Evolutionary conservation across 2,113 vertebrate species (phyloP).

Genomic region (Fulica atra): DNA sequence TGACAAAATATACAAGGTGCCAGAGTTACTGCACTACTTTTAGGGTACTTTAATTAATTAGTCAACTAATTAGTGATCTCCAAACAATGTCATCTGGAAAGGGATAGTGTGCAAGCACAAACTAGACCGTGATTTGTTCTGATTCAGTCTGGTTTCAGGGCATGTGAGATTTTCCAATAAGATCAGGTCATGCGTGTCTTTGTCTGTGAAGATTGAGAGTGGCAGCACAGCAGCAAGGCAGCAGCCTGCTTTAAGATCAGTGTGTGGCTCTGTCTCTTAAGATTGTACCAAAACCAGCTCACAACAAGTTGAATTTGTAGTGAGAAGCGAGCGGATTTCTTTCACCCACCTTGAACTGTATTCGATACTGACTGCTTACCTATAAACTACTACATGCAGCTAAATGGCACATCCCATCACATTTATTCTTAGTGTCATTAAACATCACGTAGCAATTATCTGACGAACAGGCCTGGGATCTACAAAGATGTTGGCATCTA

Average conservation of each 20-base stretch:
- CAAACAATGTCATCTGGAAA: constrained; percentile 21
- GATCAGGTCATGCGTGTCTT: not conserved
- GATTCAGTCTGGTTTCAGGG: constrained; percentile 18
- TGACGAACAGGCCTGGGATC: not conserved
- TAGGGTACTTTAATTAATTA: constrained; percentile 30
- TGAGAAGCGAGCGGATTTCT: constrained; percentile 8
- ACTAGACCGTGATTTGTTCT: constrained; percentile 13
- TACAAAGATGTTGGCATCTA: constrained; percentile 26
- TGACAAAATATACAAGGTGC: not conserved
- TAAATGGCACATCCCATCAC: not conserved
- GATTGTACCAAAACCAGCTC: not conserved
- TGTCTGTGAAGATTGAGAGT: not conserved
- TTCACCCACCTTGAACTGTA: not conserved
- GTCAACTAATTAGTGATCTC: not conserved
- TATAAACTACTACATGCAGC: not conserved
- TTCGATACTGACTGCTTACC: not conserved
- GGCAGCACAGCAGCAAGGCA: not conserved
- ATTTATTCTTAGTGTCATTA: constrained; percentile 54
- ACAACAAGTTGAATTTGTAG: not conserved
- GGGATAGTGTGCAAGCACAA: not conserved
- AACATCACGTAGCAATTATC: not conserved
- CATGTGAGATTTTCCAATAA: constrained; percentile 36
- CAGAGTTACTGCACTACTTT: not conserved
- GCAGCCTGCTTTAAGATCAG: constrained; percentile 18
- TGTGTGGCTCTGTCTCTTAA: not conserved